Base-by-base conservation (phyloP, 2,797 vertebrate species). In the Karalla daura region DNA sequence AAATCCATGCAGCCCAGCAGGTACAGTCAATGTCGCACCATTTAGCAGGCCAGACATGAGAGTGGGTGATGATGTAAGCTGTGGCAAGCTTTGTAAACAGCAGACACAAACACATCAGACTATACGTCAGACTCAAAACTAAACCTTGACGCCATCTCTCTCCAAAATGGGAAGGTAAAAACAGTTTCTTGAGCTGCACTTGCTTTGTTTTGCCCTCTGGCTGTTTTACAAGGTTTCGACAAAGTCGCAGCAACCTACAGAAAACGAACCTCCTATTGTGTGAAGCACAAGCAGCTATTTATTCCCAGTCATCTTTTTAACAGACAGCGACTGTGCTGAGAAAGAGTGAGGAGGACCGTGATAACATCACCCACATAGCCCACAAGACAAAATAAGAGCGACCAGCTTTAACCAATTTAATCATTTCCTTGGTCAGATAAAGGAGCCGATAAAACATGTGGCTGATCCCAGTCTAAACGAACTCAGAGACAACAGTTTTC, bases 391-490 rank as follows among this genome's bases (percentile, higher is more conserved):
- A 70, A 51, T 41, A 51, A 55, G 50, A 65, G 18, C 23, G 37
- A 53, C 39, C 45, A 69, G 53, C 47, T 74, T 74, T 58, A 50
- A 74, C 51, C 62, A 64, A 74, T 70, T 66, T 23, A 64, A 18
- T 58, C 6, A 56, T 52, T 71, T 65, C 61, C 59, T 50, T 35
- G 30, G 35, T 52, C 41, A 45, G 65, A 80, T 59, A 15, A 56
- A 51, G 47, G 17, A 13, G 52, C 60, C 30, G 63, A 81, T 74
- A 62, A n/a, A 46, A n/a, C 13, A 20, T n/a, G 27, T 4, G 32
- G n/a, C 28, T 63, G 24, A 51, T 21, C 36, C n/a, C 10, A 44
- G 74, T 76, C 5, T 20, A 43, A 59, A 52, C 32, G 54, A 54
- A 56, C 61, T 24, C 17, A 15, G 13, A 63, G 25, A 32, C 33